A percentile compares a stretch with the other conserved stretches of the same genome.
Evolutionary conservation across 1,140 invertebrate species (phyloP).

Genomic region (Triops cancriformis): DNA sequence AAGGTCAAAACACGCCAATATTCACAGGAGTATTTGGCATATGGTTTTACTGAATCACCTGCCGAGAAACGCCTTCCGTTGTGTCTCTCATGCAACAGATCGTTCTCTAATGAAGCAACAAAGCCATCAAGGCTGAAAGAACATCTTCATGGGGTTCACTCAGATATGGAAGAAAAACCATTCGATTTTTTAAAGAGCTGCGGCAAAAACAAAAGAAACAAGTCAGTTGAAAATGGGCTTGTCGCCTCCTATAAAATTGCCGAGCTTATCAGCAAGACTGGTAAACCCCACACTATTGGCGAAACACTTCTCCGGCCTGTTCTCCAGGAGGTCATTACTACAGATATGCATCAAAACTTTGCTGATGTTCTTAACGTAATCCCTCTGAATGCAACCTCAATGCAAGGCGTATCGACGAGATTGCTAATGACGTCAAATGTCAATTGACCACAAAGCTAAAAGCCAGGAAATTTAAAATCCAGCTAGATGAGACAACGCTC

Average conservation of each 20-base stretch:
- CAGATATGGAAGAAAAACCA: conserved; percentile 30
- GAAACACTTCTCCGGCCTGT: not conserved
- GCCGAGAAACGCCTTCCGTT: conserved; percentile 28
- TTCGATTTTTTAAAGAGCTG: conserved; percentile 23
- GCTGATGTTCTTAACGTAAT: not conserved
- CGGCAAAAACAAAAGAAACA: conserved; percentile 17
- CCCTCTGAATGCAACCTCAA: not conserved
- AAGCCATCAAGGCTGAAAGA: too few relatives aligned
- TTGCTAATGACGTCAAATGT: not conserved
- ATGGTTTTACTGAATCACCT: conserved; percentile 27
- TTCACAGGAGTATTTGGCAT: conserved; percentile 30
- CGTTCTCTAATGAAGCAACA: too few relatives aligned
- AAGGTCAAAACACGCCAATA: conserved; percentile 23
- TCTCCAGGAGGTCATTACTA: conserved; percentile 23
- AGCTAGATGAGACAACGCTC: not conserved
- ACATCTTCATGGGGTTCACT: conserved; percentile 29
- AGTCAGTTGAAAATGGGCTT: too few relatives aligned
- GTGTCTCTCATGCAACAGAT: conserved; percentile 28
- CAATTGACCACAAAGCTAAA: not conserved
- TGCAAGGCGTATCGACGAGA: not conserved
- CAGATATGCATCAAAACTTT: not conserved
- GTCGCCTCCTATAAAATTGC: too few relatives aligned
- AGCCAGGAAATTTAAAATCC: not conserved
- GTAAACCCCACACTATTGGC: conserved; percentile 17
- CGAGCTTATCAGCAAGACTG: too few relatives aligned